Evolutionary conservation across 2,888 invertebrate genomes (phyloP), one percentile per base, ranked within the genome.

Genomic region (Standfussiana lucernea): DNA sequence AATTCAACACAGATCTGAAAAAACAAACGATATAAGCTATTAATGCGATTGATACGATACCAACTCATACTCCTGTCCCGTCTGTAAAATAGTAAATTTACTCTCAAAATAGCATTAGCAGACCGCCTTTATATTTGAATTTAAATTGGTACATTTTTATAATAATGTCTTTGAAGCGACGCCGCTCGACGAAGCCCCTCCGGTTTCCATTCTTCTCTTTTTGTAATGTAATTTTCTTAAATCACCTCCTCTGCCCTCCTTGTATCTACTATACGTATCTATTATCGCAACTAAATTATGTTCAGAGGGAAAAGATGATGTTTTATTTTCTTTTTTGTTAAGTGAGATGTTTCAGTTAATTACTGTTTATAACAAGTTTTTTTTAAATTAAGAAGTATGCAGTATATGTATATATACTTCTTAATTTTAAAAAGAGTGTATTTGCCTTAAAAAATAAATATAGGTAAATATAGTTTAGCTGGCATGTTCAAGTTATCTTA

Each of bases 141-240:
- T 94, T 95, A 95, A 95, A 95, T 95, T 94, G 93, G 93, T 93
- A 94, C 93, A 93, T 95, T 95, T 89, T 94, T 94, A 94, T 94
- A 95, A 95, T 94, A 94, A 95, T 93, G 93, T 92, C 93, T 93
- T 94, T 93, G 92, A 91, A 89, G 79, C 89, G 91, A 90, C 88
- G 93, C 94, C 93, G 93, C 93, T 89, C 89, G 86, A 89, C 89
- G 76, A 90, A 87, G 89, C 90, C 93, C 94, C 94, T 94, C 90
- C 88, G 89, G 89, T 90, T 88, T 47, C 83, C 86, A 89, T 93
- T 92, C 92, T 93, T 91, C 92, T 93, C 92, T 93, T 95, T 96
- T 95, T 94, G 95, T 94, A 94, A 95, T 95, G 95, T 96, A 95
- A 96, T 96, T 96, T 96, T 94, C 94, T 93, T 93, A 95, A 96